A percentile compares a stretch with the other conserved stretches of the same genome.
Evolutionary conservation across 2,113 vertebrate species (phyloP).

Genomic region (Bos taurus): ARS-UCD2.0 NC_037353.1:16731001-16731500

Average conservation of each 20-base stretch:
- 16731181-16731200: not conserved
- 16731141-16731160: not conserved
- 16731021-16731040: not conserved
- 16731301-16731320: not conserved
- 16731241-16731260: not conserved
- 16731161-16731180: not conserved
- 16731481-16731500: not conserved
- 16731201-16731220: not conserved
- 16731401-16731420: not conserved
- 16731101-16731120: not conserved
- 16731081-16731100: not conserved
- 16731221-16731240: not conserved
- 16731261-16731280: not conserved
- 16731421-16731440: not conserved
- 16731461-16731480: not conserved
- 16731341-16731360: not conserved
- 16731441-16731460: not conserved
- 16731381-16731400: not conserved
- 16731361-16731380: not conserved
- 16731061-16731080: not conserved
- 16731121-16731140: not conserved
- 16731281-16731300: not conserved
- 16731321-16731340: not conserved
- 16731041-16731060: not conserved
- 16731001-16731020: not conserved